phyloP scores from a whole-genome alignment of 2,113 vertebrate genomes.

The Panthera uncia region DNA sequence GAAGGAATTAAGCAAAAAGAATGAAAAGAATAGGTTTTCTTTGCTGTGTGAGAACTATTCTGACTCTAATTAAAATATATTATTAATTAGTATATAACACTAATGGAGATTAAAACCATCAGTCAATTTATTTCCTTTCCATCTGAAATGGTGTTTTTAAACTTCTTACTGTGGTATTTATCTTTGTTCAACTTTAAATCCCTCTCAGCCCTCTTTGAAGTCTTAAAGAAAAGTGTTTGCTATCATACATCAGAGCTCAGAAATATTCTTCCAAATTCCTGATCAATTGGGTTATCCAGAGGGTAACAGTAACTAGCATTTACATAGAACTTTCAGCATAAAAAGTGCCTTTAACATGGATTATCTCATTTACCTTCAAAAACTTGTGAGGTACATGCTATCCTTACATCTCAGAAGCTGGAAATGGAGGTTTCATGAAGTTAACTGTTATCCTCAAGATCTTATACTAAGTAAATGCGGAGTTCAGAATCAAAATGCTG shows the following conservation, averaged over 20 bases:
- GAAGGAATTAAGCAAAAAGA: conserved; percentile 6
- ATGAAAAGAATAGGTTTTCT: conserved; percentile 46
- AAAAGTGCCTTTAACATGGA: background rate
- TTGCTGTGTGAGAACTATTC: conserved; percentile 8
- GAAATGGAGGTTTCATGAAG: background rate
- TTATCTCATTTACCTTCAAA: conserved; percentile 3
- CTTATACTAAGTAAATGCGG: background rate
- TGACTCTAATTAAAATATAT: conserved; percentile 63
- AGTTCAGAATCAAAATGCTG: conserved; percentile 22
- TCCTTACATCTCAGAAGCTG: background rate
- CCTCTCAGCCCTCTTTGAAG: conserved; percentile 55
- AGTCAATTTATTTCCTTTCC: conserved; percentile 49
- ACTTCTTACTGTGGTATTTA: conserved; percentile 42
- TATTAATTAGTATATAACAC: conserved; percentile 66
- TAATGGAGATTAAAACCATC: conserved; percentile 21
- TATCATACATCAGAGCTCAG: conserved; percentile 26
- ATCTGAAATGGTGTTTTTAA: conserved; percentile 54
- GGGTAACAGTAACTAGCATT: background rate
- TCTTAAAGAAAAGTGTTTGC: conserved; percentile 30
- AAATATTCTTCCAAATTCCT: conserved; percentile 58
- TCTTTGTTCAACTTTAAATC: conserved; percentile 62
- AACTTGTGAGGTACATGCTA: background rate
- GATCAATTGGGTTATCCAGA: conserved; percentile 20
- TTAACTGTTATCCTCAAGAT: background rate
- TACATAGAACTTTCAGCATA: background rate